Conservation (phyloP, 2,113 vertebrate genomes). For the Elephantulus edwardii region DNA sequence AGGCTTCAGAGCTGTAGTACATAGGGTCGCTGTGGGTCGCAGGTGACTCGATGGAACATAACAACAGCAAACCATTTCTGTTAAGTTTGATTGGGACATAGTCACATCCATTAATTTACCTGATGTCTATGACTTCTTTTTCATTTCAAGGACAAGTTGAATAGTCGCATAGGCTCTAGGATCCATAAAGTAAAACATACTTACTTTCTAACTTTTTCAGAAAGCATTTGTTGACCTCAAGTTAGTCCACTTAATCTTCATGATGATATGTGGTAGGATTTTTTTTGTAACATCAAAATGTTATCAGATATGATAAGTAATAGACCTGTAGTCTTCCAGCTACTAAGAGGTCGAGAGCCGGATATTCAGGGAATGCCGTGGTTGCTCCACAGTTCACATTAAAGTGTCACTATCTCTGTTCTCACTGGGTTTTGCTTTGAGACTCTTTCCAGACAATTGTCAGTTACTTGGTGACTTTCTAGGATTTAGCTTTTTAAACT, state of each 20-base stretch:
- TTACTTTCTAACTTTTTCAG: neutral
- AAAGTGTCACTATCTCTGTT: neutral
- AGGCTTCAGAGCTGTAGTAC: too few species aligned
- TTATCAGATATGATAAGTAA: neutral
- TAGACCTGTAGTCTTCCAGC: neutral
- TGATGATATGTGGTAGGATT: neutral
- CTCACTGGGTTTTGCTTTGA: neutral
- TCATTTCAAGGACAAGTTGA: neutral
- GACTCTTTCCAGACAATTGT: conserved; percentile 24
- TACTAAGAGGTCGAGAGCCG: neutral
- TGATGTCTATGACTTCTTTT: neutral
- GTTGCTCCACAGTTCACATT: neutral
- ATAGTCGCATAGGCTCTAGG: neutral
- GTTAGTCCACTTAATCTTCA: neutral
- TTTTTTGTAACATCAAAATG: neutral
- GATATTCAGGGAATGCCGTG: neutral
- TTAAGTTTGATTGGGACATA: neutral
- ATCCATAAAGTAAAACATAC: neutral
- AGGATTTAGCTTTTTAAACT: neutral
- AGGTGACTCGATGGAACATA: too few species aligned
- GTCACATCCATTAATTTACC: neutral
- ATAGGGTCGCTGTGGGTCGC: too few species aligned
- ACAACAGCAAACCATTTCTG: neutral
- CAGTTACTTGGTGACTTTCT: neutral
- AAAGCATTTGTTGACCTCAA: neutral